Evolutionary conservation across 2,888 invertebrate genomes (phyloP).

Genomic region (Ephialtes manifestator): DNA sequence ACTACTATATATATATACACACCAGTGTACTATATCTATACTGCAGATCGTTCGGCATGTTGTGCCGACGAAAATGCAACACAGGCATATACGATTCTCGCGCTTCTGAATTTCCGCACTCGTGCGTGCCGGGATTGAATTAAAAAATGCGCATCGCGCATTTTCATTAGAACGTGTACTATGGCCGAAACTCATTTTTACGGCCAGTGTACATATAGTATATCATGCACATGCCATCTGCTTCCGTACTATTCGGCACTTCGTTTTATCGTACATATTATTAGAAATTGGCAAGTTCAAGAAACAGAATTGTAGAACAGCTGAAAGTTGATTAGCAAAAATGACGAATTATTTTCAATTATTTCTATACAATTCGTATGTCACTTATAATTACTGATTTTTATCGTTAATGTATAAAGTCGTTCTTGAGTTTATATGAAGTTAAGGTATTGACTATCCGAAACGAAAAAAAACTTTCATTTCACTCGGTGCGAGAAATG

Average conservation of each 20-base stretch:
- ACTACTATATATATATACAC: conserved; percentile 3
- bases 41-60: conserved; percentile 24
- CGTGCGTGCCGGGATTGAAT: conserved; percentile 27
- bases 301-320: not conserved
- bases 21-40: not conserved
- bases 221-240: not conserved
- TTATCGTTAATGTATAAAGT: not conserved
- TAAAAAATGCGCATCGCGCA: conserved; percentile 41
- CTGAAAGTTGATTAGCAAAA: not conserved
- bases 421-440: too few species aligned
- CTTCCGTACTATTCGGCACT: not conserved
- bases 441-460: too few species aligned
- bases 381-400: not conserved
- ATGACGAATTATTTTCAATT: not conserved
- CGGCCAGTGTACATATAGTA: not conserved
- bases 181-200: conserved; percentile 7
- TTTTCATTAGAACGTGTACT: conserved; percentile 26
- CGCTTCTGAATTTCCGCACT: conserved; percentile 18
- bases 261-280: not conserved
- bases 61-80: conserved; percentile 7
- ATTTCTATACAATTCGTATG: not conserved
- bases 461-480: too few species aligned
- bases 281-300: not conserved
- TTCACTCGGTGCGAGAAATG: too few species aligned
- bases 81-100: not conserved